Conservation (phyloP, 2,113 vertebrate genomes). For the Phalacrocorax aristotelis region DNA sequence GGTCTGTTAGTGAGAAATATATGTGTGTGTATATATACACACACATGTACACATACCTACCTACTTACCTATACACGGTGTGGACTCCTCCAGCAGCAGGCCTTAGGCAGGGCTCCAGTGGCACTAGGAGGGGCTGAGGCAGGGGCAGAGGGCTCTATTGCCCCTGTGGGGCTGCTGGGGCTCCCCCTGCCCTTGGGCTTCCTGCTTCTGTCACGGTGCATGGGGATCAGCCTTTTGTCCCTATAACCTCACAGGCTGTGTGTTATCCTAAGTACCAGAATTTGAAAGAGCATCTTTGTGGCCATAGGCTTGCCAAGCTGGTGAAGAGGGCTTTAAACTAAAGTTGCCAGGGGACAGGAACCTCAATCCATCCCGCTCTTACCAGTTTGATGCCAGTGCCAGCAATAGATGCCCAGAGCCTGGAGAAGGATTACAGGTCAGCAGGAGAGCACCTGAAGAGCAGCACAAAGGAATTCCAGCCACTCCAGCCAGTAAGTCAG, state of each 20-base stretch:
- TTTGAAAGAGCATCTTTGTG: not conserved
- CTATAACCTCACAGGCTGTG: not conserved
- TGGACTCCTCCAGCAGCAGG: not conserved
- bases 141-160: not conserved
- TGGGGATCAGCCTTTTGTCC: not conserved
- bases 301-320: too few relatives aligned
- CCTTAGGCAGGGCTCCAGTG: not conserved
- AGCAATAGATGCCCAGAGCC: not conserved
- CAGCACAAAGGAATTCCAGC: too few relatives aligned
- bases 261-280: not conserved
- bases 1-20: not conserved
- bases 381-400: not conserved
- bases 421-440: too few relatives aligned
- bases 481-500: too few relatives aligned
- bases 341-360: not conserved
- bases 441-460: too few relatives aligned
- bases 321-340: not conserved
- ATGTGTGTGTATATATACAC: fast-evolving
- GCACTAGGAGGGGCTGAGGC: not conserved
- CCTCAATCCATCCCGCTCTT: not conserved
- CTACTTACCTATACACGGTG: fast-evolving
- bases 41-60: fast-evolving
- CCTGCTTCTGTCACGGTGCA: not conserved
- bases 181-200: not conserved
- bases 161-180: not conserved